phyloP scores from a whole-genome alignment of 2,797 vertebrate species.

The Periophthalmus magnuspinnatus region DNA sequence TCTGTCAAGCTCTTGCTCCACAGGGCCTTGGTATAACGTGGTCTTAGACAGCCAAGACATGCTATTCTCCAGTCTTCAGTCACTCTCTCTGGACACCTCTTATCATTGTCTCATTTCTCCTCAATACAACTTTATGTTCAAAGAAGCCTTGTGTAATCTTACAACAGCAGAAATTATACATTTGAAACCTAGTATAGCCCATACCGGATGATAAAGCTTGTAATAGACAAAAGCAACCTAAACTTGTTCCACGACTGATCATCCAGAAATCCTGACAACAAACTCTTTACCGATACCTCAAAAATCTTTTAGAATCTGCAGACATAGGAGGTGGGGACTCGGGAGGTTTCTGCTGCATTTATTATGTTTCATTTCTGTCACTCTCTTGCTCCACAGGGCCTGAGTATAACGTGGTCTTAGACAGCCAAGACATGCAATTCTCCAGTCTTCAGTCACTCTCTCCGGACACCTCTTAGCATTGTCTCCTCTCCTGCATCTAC shows the following conservation, averaged over 20 bases:
- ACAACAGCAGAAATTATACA: constrained; percentile 5
- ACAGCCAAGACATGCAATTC: constrained; percentile 51
- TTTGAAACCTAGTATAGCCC: constrained; percentile 26
- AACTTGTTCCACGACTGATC: constrained; percentile 21
- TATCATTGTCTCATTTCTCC: constrained; percentile 53
- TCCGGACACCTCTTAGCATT: constrained; percentile 39
- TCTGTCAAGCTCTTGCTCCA: constrained; percentile 53
- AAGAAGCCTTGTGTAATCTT: constrained; percentile 1
- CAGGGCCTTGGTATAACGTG: constrained; percentile 48
- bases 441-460: constrained; percentile 48
- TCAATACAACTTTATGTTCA: background rate
- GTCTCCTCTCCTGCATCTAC: constrained; percentile 57
- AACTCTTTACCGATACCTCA: background rate
- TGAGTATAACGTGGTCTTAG: constrained; percentile 44
- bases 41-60: constrained; percentile 45
- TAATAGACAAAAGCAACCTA: constrained; percentile 43
- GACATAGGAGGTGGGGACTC: constrained; percentile 36
- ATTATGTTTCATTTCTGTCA: constrained; percentile 55
- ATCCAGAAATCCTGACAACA: constrained; percentile 18
- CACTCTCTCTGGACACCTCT: constrained; percentile 39
- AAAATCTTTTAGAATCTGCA: background rate
- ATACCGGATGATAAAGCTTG: constrained; percentile 26
- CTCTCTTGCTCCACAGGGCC: constrained; percentile 47
- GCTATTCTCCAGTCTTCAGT: constrained; percentile 44
- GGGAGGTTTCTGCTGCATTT: constrained; percentile 49